Evolutionary conservation across 2,797 vertebrate genomes (phyloP).

Genomic region (Spheniscus humboldti): DNA sequence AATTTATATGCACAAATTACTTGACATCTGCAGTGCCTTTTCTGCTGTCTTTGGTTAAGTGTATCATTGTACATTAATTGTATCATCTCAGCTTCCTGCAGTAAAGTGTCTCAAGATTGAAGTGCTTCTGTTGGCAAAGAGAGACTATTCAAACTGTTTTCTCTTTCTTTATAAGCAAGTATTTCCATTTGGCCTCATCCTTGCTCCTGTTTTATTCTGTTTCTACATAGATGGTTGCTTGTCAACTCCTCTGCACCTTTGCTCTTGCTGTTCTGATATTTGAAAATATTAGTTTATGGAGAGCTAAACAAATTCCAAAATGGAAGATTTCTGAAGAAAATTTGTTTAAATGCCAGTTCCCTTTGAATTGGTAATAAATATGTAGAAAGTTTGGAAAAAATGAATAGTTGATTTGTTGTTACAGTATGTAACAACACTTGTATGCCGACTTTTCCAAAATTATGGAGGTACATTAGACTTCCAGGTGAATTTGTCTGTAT

Average conservation of each 20-base stretch:
- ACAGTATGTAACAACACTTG: background rate
- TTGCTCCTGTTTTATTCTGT: background rate
- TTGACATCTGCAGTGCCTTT: background rate
- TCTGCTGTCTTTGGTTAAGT: background rate
- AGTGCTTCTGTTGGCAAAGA: background rate
- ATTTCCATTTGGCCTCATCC: background rate
- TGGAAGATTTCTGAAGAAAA: background rate
- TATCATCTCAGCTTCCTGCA: background rate
- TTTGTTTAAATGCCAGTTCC: background rate
- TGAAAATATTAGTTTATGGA: background rate
- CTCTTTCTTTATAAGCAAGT: background rate
- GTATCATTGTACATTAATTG: background rate
- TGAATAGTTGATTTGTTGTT: background rate
- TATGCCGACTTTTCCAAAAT: background rate
- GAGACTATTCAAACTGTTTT: background rate
- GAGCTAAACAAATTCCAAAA: background rate
- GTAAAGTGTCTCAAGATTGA: background rate
- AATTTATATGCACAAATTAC: background rate
- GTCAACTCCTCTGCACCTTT: background rate
- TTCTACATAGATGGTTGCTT: background rate
- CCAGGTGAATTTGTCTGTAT: background rate
- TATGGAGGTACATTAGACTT: background rate
- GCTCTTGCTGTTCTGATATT: background rate
- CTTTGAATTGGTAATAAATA: background rate
- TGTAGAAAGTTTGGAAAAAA: background rate